A percentile compares a stretch with the other conserved stretches of the same genome.
Evolutionary conservation across 2,888 invertebrate genomes (phyloP).

Genomic region (Arrhopalites spinosus): DNA sequence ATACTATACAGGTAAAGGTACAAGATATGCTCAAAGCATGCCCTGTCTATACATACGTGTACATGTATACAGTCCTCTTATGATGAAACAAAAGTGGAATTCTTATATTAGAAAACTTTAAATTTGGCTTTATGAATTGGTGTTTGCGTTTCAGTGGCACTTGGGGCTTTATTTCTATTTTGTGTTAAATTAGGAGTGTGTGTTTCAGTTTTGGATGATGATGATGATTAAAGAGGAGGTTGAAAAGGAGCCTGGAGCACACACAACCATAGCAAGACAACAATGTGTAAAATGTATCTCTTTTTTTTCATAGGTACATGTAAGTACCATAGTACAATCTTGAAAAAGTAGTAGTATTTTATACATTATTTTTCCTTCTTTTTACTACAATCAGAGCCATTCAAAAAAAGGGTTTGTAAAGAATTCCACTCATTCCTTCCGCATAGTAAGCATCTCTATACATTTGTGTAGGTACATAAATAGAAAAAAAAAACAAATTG

Average conservation of each 20-base stretch:
- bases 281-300: no score
- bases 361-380: background rate
- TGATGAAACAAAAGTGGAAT: no score
- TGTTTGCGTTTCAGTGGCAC: background rate
- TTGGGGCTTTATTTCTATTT: conserved; percentile 6
- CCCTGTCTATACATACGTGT: background rate
- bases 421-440: conserved; percentile 14
- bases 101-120: background rate
- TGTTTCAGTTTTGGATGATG: background rate
- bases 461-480: no score
- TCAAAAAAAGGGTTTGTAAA: background rate
- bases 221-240: background rate
- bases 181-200: conserved; percentile 10
- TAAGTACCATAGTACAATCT: background rate
- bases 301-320: no score
- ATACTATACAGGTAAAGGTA: background rate
- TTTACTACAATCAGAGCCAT: background rate
- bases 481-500: background rate
- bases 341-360: background rate
- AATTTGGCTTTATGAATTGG: background rate
- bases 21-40: background rate
- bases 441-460: background rate
- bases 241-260: background rate
- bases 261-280: no score
- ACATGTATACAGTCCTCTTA: no score